These are phyloP conservation scores for Batillaria attramentaria DNA, from an alignment of 1,140 invertebrate genomes.

Conservation along the genomic window DNA sequence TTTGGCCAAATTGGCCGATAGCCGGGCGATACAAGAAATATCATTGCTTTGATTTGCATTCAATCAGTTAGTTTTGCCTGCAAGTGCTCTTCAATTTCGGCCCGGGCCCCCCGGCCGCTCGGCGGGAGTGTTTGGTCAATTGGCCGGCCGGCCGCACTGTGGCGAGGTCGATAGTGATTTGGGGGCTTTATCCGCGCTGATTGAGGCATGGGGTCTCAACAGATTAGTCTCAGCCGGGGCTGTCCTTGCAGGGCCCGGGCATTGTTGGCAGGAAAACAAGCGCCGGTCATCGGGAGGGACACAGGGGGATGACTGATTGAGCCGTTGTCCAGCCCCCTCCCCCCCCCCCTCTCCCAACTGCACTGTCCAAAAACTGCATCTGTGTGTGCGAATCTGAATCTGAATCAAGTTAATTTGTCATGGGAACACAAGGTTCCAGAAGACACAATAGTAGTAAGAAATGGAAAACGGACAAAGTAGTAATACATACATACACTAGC, in stretches of 20 bases:
- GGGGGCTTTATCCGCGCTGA: not conserved
- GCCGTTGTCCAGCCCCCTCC: too few species aligned
- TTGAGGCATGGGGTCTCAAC: not conserved
- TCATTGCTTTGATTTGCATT: constrained; percentile 33
- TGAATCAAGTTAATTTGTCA: too few species aligned
- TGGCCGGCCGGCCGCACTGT: not conserved
- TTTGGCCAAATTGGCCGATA: constrained; percentile 28
- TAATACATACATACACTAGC: too few species aligned
- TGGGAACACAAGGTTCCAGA: too few species aligned
- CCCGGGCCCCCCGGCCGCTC: not conserved
- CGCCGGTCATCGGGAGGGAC: too few species aligned
- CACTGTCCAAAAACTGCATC: too few species aligned
- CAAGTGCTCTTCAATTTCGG: not conserved
- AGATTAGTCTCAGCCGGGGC: not conserved
- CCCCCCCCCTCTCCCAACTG: too few species aligned
- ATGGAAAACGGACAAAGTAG: too few species aligned
- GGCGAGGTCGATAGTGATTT: not conserved
- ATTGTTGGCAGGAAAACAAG: not conserved
- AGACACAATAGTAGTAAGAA: too few species aligned
- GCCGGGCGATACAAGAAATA: constrained; percentile 25
- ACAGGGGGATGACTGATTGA: too few species aligned
- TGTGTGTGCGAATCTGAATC: too few species aligned
- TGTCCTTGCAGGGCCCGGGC: not conserved
- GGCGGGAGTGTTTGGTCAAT: constrained; percentile 7
- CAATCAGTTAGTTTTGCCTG: constrained; percentile 23